Evolutionary conservation across 2,797 vertebrate species (phyloP), one percentile per base, ranked within the genome.

Genomic region (Loris lydekkerianus): DNA sequence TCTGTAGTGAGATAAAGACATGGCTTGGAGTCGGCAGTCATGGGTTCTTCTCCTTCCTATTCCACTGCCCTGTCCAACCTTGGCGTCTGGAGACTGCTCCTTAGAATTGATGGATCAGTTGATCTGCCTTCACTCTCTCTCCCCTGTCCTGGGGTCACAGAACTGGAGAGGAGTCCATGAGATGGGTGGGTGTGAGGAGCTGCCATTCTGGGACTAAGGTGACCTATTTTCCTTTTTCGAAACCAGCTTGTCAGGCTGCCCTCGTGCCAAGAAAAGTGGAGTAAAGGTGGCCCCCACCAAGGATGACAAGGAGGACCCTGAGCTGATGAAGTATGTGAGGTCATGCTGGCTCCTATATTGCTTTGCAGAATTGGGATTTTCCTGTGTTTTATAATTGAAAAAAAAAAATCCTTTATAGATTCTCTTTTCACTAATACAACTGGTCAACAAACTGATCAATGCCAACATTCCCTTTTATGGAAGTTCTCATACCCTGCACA

Each of bases 251-350:
- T 99, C 99, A 98, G 99, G 99, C 98, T 99, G 99, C 98, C 99
- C 99, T 97, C 99, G 99, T 99, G 99, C 99, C 99, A 99, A 99
- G 99, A 99, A 99, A 99, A 99, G 99, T 96, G 99, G 99, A 98
- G 99, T 99, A 99, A 99, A 99, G 99, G 98, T 98, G 94, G 99
- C 99, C 94, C 99, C 99, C 80, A 99, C 99, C 96, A 99, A 99
- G 99, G 99, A 99, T 96, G 99, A 99, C 98, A 99, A 99, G 99
- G 99, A 99, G 98, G 99, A 99, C 98, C 99, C 99, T 18, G 99
- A 99, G 98, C 99, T 99, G 98, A 99, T 99, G 99, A 99, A 99
- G 99, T 99, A 99, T 98, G 99, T 99, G 98, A 97, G 72, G 58
- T 21, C 67, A 10, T 10, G 37, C 31, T 15, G 83, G 63, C 58